phyloP scores from a whole-genome alignment of 1,140 invertebrate genomes.

The Heterodera schachtii region DNA sequence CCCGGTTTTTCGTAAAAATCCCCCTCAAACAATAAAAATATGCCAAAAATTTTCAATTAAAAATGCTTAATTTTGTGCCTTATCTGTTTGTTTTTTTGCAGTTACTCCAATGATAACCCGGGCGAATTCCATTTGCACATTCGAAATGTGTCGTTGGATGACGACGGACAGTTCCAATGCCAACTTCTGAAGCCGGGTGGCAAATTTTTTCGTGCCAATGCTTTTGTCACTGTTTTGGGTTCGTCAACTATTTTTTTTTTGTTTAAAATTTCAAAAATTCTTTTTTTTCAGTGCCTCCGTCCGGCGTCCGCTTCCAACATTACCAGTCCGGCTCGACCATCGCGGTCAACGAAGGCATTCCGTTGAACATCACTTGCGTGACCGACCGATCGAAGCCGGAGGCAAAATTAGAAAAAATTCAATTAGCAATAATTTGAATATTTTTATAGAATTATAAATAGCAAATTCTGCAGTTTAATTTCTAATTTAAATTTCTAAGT shows the following conservation, averaged over 20 bases:
- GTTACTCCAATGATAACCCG: constrained; percentile 42
- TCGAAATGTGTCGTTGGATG: constrained; percentile 39
- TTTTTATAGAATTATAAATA: too few species aligned
- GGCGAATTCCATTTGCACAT: constrained; percentile 53
- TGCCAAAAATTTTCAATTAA: too few species aligned
- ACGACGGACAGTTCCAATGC: constrained; percentile 53
- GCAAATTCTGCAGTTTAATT: too few species aligned
- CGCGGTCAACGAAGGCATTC: constrained; percentile 46
- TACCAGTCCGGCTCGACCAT: constrained; percentile 42
- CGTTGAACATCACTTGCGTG: constrained; percentile 50
- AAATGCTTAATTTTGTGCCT: not conserved
- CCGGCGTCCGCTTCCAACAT: constrained; percentile 40
- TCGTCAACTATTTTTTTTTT: constrained; percentile 26
- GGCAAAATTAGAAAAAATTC: not conserved
- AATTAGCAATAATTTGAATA: too few species aligned
- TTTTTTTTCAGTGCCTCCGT: constrained; percentile 51
- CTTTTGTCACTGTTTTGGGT: constrained; percentile 50
- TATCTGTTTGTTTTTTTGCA: not conserved
- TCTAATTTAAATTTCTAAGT: too few species aligned
- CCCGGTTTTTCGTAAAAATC: too few species aligned
- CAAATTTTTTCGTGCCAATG: constrained; percentile 38
- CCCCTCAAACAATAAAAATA: too few species aligned
- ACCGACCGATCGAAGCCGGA: constrained; percentile 42
- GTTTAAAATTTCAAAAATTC: constrained; percentile 9
- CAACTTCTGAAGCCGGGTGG: constrained; percentile 40